Percentiles rank a stretch among this genome's conserved stretches.
These are phyloP conservation scores for Meghimatium bilineatum DNA, from an alignment of 2,888 invertebrate species.

Conservation along the genomic window DNA sequence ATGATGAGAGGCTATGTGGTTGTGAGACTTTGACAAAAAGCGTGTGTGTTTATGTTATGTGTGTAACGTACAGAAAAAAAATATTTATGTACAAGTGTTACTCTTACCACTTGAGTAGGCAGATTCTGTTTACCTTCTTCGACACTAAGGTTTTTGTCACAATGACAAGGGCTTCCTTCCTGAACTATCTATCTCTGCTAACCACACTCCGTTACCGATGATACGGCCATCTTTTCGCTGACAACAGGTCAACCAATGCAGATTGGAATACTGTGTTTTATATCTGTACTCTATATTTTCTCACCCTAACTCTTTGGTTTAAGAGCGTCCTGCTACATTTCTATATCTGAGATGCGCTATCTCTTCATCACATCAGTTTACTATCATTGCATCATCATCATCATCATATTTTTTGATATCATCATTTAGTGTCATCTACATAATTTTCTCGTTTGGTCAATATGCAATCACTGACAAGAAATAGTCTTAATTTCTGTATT, in stretches of 20 bases:
- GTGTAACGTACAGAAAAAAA: neutral
- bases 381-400: neutral
- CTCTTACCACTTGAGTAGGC: neutral
- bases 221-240: neutral
- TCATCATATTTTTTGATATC: too few relatives aligned
- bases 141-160: neutral
- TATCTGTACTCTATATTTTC: neutral
- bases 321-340: neutral
- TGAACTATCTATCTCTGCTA: constrained; percentile 24
- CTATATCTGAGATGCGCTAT: neutral
- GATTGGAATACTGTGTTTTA: neutral
- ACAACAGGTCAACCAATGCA: too few relatives aligned
- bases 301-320: neutral
- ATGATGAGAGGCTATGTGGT: neutral
- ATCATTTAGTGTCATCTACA: too few relatives aligned
- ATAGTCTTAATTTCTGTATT: too few relatives aligned
- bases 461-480: too few relatives aligned
- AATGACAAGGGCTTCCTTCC: constrained; percentile 27
- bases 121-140: neutral
- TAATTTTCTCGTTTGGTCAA: too few relatives aligned
- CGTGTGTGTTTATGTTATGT: neutral
- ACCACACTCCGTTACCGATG: neutral
- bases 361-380: too few relatives aligned
- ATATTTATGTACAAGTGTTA: neutral
- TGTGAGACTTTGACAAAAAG: neutral